phyloP scores from a whole-genome alignment of 2,113 vertebrate species.

The Aegotheles bennettii region DNA sequence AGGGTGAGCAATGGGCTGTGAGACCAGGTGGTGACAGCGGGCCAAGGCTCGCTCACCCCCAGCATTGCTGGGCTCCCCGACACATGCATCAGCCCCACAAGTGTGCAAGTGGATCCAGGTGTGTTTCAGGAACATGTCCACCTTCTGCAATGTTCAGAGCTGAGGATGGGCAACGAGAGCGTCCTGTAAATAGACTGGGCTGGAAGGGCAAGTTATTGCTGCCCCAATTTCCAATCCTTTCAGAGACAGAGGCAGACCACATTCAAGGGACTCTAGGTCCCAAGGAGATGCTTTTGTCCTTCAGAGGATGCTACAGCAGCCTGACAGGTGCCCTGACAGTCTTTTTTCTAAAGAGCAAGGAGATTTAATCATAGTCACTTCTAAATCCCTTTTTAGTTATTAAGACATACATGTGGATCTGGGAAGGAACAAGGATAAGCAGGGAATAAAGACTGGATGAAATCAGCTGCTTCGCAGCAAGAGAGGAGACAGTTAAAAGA shows the following conservation, averaged over 20 bases:
- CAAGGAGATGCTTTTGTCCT: not conserved
- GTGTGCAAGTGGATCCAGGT: not conserved
- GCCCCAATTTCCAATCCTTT: not conserved
- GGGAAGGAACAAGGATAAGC: not conserved
- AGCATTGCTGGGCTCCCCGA: not conserved
- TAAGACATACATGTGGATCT: not conserved
- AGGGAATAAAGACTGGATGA: not conserved
- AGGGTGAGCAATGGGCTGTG: not conserved
- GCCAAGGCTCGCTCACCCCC: not conserved
- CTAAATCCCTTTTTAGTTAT: not conserved
- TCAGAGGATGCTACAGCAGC: not conserved
- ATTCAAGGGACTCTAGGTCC: not conserved
- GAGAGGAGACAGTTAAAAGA: not conserved
- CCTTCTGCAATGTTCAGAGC: not conserved
- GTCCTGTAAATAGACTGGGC: not conserved
- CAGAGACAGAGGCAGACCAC: not conserved
- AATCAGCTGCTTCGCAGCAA: not conserved
- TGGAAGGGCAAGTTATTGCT: not conserved
- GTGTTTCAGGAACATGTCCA: fast-evolving
- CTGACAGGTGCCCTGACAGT: not conserved
- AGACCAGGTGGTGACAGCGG: not conserved
- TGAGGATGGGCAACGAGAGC: not conserved
- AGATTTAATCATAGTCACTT: not conserved
- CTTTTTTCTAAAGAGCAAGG: not conserved
- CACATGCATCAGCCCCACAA: not conserved